Base-by-base conservation (phyloP, 2,113 vertebrate genomes). In the Motacilla alba region DNA sequence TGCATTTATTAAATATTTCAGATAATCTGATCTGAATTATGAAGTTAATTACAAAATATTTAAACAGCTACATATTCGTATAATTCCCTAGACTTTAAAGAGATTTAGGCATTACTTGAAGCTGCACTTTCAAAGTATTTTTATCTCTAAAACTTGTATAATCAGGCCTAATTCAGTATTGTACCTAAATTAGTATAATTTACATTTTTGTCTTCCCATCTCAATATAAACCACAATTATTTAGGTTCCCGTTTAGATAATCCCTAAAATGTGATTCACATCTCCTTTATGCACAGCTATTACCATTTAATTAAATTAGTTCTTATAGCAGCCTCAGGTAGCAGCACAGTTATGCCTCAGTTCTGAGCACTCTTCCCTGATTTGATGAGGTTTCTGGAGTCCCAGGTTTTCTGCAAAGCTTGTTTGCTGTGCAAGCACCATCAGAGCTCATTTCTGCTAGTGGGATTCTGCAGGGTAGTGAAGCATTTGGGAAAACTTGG, bases 291-390 rank as follows among this genome's bases (percentile, higher is more conserved):
- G 82, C 8, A 2, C 41, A 66, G 13, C 56, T 43, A 17, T 27
- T 83, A 82, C 44, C 69, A 55, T 86, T 91, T 89, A 92, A 89
- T 82, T 94, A 69, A 95, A 84, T 60, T 58, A 86, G 92, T 49
- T 87, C 58, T 70, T 89, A 24, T 50, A 84, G n/a, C 82, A 88
- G 78, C 92, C 79, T 90, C 76, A 75, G 86, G 83, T 94, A 68
- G 30, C 53, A 81, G 80, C 49, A 72, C 37, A 88, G 86, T 43
- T 60, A n/a, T 26, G 37, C 18, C 62, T 83, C 39, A 30, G 33
- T 53, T 84, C 87, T 84, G 83, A 89, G 41, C 30, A 22, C 15
- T 13, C 39, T 23, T 69, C 55, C 26, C 35, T 59, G 69, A 46
- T 84, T 63, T 9, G 2, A 30, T 62, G 50, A 37, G 33, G 37